Evolutionary conservation across 1,140 invertebrate species (phyloP).

Genomic region (Paraescarpia echinospica): DNA sequence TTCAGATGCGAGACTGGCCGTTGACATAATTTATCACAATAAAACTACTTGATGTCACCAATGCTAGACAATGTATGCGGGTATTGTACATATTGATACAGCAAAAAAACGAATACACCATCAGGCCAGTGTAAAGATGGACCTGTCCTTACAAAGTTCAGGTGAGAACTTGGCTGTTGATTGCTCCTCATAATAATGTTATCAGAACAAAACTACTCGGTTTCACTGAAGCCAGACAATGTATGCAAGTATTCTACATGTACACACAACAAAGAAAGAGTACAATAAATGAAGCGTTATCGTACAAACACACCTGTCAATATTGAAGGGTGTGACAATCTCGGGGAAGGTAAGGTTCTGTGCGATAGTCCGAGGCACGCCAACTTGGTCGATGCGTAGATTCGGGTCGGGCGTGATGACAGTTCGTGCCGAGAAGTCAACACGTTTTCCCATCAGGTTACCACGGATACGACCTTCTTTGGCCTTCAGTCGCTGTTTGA

Average conservation of each 20-base stretch:
- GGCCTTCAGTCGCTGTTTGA: constrained; percentile 77
- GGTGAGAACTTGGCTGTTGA: not conserved
- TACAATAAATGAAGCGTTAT: not conserved
- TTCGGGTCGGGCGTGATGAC: constrained; percentile 99
- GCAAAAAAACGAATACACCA: too few relatives aligned
- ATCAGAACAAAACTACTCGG: not conserved
- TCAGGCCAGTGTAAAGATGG: too few relatives aligned
- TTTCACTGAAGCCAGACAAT: not conserved
- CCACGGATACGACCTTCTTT: constrained; percentile 98
- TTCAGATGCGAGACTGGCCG: not conserved
- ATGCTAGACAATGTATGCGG: too few relatives aligned
- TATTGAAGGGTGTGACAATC: constrained; percentile 99
- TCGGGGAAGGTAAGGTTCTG: constrained; percentile 99
- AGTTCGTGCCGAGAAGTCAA: constrained; percentile 98
- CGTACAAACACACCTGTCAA: constrained; percentile 75
- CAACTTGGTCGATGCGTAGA: constrained; percentile 93
- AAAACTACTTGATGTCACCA: not conserved
- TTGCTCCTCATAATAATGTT: not conserved
- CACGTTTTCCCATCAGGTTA: constrained; percentile 99
- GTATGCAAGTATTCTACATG: too few relatives aligned
- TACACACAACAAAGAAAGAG: not conserved
- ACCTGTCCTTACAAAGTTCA: too few relatives aligned
- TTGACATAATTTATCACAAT: not conserved
- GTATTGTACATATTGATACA: too few relatives aligned
- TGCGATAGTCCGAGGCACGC: constrained; percentile 95